Evolutionary conservation across 2,797 vertebrate species (phyloP).

Genomic region (Distichodus sexfasciatus): DNA sequence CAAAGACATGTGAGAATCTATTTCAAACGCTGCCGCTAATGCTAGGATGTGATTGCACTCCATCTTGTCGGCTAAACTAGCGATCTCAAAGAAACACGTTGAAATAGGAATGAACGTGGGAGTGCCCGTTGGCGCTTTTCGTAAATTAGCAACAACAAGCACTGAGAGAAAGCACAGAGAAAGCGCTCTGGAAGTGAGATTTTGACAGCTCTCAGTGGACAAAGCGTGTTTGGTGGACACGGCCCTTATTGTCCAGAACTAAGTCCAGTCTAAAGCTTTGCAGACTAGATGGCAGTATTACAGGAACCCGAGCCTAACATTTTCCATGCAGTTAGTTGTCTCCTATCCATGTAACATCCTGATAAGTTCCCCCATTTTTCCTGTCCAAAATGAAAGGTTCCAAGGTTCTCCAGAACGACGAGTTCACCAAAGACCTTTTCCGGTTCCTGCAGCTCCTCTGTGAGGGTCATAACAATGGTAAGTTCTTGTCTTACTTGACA

Average conservation of each 20-base stretch:
- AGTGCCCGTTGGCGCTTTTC: too few species aligned
- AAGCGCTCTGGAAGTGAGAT: too few species aligned
- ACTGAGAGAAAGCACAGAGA: too few species aligned
- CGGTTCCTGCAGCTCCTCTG: slow-evolving; percentile 97
- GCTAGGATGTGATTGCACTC: too few species aligned
- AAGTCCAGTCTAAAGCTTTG: slow-evolving; percentile 14
- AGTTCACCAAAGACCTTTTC: slow-evolving; percentile 97
- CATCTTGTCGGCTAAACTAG: too few species aligned
- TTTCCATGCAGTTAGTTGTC: background rate
- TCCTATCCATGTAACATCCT: background rate
- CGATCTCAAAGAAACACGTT: too few species aligned
- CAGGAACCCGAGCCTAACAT: slow-evolving; percentile 45
- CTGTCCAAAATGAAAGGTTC: slow-evolving; percentile 82
- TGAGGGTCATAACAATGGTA: slow-evolving; percentile 98
- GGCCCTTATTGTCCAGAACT: slow-evolving; percentile 49
- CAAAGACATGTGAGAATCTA: too few species aligned
- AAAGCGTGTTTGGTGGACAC: too few species aligned
- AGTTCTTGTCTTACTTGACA: slow-evolving; percentile 39
- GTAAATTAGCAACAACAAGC: too few species aligned
- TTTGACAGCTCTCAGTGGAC: too few species aligned
- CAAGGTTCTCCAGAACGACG: slow-evolving; percentile 97
- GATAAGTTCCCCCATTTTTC: slow-evolving; percentile 16
- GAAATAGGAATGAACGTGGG: too few species aligned
- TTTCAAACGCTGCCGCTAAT: too few species aligned
- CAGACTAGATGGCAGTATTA: slow-evolving; percentile 47